Evolutionary conservation across 2,797 vertebrate genomes (phyloP), one percentile per base, ranked within the genome.

Genomic region (Mallotus villosus): DNA sequence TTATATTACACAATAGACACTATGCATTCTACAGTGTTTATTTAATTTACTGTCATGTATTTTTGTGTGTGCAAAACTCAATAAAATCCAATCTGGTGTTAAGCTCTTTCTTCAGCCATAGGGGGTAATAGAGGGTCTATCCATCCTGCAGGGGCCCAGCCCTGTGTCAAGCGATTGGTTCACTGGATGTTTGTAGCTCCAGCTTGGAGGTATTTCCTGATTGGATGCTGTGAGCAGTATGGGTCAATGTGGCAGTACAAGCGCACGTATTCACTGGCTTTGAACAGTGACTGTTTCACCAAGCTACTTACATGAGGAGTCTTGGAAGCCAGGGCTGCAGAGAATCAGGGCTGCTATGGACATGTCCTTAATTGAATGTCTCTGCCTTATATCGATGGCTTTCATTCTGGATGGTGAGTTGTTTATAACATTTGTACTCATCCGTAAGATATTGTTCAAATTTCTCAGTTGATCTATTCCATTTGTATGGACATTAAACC

Each of bases 161-260:
- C 24, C 70, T 67, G 75, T 76, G 75, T 76, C 68, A 78, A 77
- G 75, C 79, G 88, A 92, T 88, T 90, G 88, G 87, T 74, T 74
- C 71, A 46, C 70, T 68, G 61, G 53, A 53, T 89, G 86, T 89
- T 90, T 89, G 90, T 88, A 86, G 84, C 78, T 86, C 68, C 78
- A 84, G 78, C 68, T 5, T 81, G 76, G 80, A 80, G 79, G 87
- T 84, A 86, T 90, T 89, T 91, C 86, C 90, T 89, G 86, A 92
- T 92, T 90, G 89, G 90, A 87, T 46, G 81, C 77, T 69, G 80
- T 66, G 84, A 90, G 87, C 77, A 66, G 86, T 65, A 73, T 66
- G 80, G 86, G 86, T 87, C 84, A 85, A 78, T 74, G 84, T 85
- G 80, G 86, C 81, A 85, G 84, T 79, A 89, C 87, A 91, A 88